A percentile compares a stretch with the other conserved stretches of the same genome.
Conservation (phyloP, 2,888 invertebrate species). For the Perizoma flavofasciatum region DNA sequence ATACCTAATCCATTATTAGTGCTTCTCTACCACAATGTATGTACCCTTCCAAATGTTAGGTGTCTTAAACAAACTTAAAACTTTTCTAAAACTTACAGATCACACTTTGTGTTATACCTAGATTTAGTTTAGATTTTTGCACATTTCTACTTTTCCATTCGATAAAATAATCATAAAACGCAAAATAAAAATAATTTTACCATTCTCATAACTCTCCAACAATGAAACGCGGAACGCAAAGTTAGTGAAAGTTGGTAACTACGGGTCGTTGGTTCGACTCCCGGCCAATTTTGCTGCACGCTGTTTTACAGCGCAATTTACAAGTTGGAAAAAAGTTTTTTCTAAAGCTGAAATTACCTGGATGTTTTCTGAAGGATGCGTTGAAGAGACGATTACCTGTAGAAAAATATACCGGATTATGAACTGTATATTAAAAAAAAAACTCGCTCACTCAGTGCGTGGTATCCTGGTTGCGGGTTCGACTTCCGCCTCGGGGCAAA, state of each 20-base stretch:
- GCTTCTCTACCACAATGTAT: too few species aligned
- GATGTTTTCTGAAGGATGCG: slow-evolving; percentile 18
- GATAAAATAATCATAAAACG: background rate
- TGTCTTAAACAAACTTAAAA: too few species aligned
- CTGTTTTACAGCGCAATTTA: slow-evolving; percentile 56
- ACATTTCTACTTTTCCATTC: background rate
- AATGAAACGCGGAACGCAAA: slow-evolving; percentile 55
- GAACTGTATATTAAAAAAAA: too few species aligned
- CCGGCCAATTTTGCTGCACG: slow-evolving; percentile 58
- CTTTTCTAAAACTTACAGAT: too few species aligned
- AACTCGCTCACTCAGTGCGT: too few species aligned
- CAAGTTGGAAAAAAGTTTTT: slow-evolving; percentile 61
- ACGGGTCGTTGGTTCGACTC: slow-evolving; percentile 53
- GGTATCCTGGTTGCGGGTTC: too few species aligned
- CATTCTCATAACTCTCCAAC: slow-evolving; percentile 41
- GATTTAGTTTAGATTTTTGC: too few species aligned
- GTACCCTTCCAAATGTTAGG: too few species aligned
- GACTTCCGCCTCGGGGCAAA: too few species aligned
- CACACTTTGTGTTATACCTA: too few species aligned
- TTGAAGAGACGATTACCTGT: background rate
- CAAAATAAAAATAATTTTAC: slow-evolving; percentile 35
- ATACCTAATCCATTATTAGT: too few species aligned
- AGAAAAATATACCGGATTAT: background rate
- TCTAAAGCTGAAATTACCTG: slow-evolving; percentile 52
- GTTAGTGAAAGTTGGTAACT: slow-evolving; percentile 61